phyloP scores from a whole-genome alignment of 2,113 vertebrate species.

The Microtus montanus region DNA sequence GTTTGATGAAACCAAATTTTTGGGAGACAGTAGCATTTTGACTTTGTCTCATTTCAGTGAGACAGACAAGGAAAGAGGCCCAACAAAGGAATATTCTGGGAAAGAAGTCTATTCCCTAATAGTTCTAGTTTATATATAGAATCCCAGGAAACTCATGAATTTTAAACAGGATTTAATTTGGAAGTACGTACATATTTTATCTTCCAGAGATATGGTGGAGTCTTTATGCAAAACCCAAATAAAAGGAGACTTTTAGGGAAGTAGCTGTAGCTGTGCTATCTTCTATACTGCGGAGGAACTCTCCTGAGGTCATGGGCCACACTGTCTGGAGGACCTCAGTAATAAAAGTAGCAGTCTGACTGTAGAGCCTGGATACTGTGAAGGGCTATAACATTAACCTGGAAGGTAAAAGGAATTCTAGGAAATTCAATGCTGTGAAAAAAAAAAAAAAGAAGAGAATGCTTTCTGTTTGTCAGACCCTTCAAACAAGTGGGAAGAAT shows the following conservation, averaged over 20 bases:
- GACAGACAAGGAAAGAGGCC: slow-evolving; percentile 60
- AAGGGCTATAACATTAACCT: background rate
- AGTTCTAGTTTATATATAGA: slow-evolving; percentile 77
- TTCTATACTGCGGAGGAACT: background rate
- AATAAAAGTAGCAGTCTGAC: background rate
- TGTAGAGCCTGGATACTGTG: no score
- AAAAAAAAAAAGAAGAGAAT: background rate
- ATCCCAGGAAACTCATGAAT: slow-evolving; percentile 74
- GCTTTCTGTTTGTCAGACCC: background rate
- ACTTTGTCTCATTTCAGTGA: slow-evolving; percentile 67
- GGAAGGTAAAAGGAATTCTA: background rate
- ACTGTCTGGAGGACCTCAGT: no score
- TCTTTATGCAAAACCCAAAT: slow-evolving; percentile 70
- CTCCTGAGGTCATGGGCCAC: background rate
- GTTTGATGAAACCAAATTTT: slow-evolving; percentile 19
- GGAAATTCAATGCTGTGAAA: background rate
- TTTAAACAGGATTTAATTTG: slow-evolving; percentile 77
- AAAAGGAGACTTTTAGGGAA: slow-evolving; percentile 66
- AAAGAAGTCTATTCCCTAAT: slow-evolving; percentile 76
- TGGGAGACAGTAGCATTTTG: slow-evolving; percentile 61
- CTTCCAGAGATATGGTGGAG: slow-evolving; percentile 65
- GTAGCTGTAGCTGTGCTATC: background rate
- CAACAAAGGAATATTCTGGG: slow-evolving; percentile 76
- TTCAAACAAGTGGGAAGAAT: background rate
- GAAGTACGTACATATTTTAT: slow-evolving; percentile 77